Evolutionary conservation across 2,888 invertebrate genomes (phyloP).

Genomic region (Lomographa bimaculata): DNA sequence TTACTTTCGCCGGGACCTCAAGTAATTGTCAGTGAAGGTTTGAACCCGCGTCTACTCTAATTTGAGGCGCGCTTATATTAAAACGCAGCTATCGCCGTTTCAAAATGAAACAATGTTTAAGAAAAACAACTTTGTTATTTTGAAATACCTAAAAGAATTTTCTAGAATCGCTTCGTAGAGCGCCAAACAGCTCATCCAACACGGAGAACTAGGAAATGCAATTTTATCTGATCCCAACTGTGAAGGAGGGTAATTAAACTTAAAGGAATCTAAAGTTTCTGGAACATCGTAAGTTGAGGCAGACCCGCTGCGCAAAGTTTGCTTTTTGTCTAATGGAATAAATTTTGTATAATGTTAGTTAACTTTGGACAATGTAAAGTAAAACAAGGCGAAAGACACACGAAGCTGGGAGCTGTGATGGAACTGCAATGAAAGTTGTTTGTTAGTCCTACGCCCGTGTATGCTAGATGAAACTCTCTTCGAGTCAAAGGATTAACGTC

Average conservation of each 20-base stretch:
- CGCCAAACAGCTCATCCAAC: background rate
- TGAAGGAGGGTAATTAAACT: constrained; percentile 55
- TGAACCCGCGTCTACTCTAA: too few relatives aligned
- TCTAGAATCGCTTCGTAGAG: constrained; percentile 2
- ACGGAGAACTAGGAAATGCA: constrained; percentile 46
- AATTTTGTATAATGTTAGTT: constrained; percentile 21
- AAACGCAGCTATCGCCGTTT: too few relatives aligned
- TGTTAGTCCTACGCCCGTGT: constrained; percentile 13
- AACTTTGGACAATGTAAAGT: constrained; percentile 21
- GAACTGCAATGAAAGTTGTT: constrained; percentile 8
- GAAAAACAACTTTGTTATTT: too few relatives aligned
- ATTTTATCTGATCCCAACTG: constrained; percentile 53
- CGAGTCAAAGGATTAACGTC: background rate
- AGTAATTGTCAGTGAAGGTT: too few relatives aligned
- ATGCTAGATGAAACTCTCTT: constrained; percentile 1
- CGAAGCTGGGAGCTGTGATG: constrained; percentile 10
- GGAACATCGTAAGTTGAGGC: constrained; percentile 41
- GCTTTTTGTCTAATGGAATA: constrained; percentile 28
- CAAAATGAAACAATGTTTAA: too few relatives aligned
- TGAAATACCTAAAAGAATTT: too few relatives aligned
- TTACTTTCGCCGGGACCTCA: too few relatives aligned
- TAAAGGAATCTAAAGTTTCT: constrained; percentile 42
- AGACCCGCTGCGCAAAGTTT: constrained; percentile 20
- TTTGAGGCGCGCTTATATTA: too few relatives aligned
- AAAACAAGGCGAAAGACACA: constrained; percentile 14